These are phyloP conservation scores for Chaetorhynchus papuensis DNA, from an alignment of 2,113 vertebrate species.

Conservation along the genomic window DNA sequence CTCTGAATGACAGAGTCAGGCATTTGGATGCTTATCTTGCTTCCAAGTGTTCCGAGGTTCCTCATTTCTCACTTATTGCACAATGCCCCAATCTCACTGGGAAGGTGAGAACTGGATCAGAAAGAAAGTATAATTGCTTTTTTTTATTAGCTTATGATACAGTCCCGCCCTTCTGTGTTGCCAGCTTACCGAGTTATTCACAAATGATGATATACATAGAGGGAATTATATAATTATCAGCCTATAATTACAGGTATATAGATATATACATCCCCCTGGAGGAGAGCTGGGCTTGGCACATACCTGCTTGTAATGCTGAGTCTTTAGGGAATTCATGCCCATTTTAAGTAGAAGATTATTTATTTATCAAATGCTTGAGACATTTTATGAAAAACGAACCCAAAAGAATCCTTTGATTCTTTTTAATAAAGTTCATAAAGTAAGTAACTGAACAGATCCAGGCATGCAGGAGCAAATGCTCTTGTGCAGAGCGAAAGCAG, in stretches of 20 bases:
- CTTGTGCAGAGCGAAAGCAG: not conserved
- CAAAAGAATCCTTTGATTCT: constrained; percentile 59
- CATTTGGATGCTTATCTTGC: constrained; percentile 47
- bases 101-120: constrained; percentile 77
- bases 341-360: constrained; percentile 37
- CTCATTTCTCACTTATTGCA: constrained; percentile 66
- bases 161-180: constrained; percentile 70
- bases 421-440: constrained; percentile 29
- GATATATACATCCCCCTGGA: constrained; percentile 73
- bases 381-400: constrained; percentile 60
- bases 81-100: constrained; percentile 67
- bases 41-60: constrained; percentile 45
- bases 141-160: constrained; percentile 78
- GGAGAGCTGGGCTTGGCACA: constrained; percentile 68
- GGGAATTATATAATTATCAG: constrained; percentile 81
- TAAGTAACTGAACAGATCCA: constrained; percentile 45
- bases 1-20: constrained; percentile 35
- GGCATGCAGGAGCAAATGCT: constrained; percentile 53
- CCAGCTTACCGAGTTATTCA: constrained; percentile 73
- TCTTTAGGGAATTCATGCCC: constrained; percentile 62
- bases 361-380: constrained; percentile 66
- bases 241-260: constrained; percentile 78
- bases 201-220: constrained; percentile 74
- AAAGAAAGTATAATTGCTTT: constrained; percentile 80
- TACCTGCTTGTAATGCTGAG: constrained; percentile 29